Evolutionary conservation across 2,113 vertebrate species (phyloP).

Genomic region (Burhinus oedicnemus): DNA sequence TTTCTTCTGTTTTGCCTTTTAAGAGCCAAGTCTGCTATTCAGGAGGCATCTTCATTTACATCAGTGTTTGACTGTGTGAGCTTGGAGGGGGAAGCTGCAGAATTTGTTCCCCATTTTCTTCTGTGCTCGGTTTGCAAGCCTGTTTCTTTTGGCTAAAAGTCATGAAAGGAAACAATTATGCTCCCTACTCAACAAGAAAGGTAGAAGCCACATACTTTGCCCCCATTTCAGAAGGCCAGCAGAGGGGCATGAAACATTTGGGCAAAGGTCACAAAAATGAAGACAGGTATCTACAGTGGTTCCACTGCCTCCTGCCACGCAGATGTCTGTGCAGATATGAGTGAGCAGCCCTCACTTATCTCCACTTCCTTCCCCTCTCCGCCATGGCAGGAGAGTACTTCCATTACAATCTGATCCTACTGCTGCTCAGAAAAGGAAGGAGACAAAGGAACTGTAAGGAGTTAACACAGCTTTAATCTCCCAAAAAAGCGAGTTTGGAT

Average conservation of each 20-base stretch:
- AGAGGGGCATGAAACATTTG: not conserved
- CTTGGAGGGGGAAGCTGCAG: not conserved
- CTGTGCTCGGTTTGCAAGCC: not conserved
- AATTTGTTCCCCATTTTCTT: not conserved
- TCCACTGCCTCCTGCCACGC: not conserved
- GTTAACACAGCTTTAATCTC: not conserved
- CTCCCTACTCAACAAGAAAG: not conserved
- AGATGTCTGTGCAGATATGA: not conserved
- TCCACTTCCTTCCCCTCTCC: not conserved
- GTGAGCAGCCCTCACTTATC: not conserved
- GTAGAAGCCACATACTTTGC: not conserved
- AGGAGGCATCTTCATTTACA: not conserved
- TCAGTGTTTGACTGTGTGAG: not conserved
- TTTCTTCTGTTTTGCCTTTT: constrained; percentile 56
- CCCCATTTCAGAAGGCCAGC: not conserved
- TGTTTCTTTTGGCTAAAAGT: not conserved
- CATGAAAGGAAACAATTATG: not conserved
- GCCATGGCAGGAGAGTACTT: not conserved
- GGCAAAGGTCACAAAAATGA: not conserved
- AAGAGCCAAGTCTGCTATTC: constrained; percentile 22
- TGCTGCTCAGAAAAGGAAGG: not conserved
- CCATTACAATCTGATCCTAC: not conserved
- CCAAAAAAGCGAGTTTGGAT: not conserved
- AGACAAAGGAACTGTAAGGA: not conserved
- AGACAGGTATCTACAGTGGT: not conserved